Evolutionary conservation across 2,888 invertebrate genomes (phyloP).

Genomic region (Parnassius orleans): DNA sequence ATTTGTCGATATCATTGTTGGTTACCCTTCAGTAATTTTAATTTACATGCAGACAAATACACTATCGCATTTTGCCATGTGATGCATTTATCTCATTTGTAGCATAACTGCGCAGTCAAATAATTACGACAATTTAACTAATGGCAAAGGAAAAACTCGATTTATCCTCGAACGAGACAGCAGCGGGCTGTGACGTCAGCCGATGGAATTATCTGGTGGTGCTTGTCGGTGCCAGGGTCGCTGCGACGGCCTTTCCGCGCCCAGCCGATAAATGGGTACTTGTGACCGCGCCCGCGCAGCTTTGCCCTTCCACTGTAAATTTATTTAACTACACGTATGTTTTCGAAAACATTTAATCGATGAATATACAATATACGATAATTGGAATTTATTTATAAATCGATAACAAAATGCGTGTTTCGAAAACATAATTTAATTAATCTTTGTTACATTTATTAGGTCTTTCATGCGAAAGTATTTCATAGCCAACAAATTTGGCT

Average conservation of each 20-base stretch:
- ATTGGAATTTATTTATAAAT: too few species aligned
- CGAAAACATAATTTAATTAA: too few species aligned
- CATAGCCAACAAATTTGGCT: too few species aligned
- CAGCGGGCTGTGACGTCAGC: slow-evolving; percentile 36
- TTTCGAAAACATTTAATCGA: too few species aligned
- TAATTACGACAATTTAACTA: slow-evolving; percentile 8
- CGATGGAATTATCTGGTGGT: slow-evolving; percentile 59
- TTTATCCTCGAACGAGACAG: slow-evolving; percentile 36
- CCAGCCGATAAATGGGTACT: slow-evolving; percentile 58
- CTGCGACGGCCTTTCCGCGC: slow-evolving; percentile 55
- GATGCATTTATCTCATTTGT: background rate
- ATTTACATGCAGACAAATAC: too few species aligned
- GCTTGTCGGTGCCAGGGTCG: slow-evolving; percentile 65
- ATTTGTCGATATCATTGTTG: too few species aligned
- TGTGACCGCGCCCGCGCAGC: slow-evolving; percentile 55
- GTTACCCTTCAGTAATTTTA: too few species aligned
- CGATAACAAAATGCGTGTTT: too few species aligned
- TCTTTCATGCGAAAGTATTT: too few species aligned
- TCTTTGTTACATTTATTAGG: too few species aligned
- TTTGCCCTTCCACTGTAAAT: slow-evolving; percentile 15
- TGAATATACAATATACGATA: too few species aligned
- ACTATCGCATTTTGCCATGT: background rate
- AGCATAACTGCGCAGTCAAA: background rate
- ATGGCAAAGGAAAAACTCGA: slow-evolving; percentile 30
- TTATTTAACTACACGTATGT: background rate